Conservation (phyloP, 2,888 invertebrate species). For the Heteropelma amictum region DNA sequence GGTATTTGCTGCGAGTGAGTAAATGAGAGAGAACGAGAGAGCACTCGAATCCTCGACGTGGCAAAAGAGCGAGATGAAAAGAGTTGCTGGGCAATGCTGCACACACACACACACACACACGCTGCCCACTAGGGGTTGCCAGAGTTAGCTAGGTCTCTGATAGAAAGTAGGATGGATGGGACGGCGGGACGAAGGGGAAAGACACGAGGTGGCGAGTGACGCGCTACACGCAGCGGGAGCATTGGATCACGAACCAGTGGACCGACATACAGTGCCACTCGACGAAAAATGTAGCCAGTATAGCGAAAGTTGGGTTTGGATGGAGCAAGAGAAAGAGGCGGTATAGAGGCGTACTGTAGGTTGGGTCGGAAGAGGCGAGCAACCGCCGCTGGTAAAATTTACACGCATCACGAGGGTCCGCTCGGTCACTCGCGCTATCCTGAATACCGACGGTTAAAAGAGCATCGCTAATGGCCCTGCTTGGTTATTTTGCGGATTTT, state of each 20-base stretch:
- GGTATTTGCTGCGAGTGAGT: constrained; percentile 26
- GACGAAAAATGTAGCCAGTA: constrained; percentile 75
- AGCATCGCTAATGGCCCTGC: constrained; percentile 78
- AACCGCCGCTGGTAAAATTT: constrained; percentile 77
- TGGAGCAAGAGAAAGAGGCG: constrained; percentile 1
- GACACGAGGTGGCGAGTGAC: constrained; percentile 53
- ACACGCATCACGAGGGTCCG: constrained; percentile 75
- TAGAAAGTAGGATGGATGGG: constrained; percentile 49
- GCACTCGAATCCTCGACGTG: constrained; percentile 30
- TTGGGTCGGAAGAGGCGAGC: constrained; percentile 59
- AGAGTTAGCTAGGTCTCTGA: constrained; percentile 37
- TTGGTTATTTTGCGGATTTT: constrained; percentile 78
- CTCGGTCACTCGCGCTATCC: constrained; percentile 58
- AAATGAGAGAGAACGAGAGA: constrained; percentile 46
- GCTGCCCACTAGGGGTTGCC: constrained; percentile 23
- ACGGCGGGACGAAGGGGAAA: constrained; percentile 18
- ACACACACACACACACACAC: too few relatives aligned
- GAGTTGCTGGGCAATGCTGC: constrained; percentile 24
- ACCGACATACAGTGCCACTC: constrained; percentile 71
- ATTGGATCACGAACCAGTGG: constrained; percentile 50
- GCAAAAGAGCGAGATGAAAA: constrained; percentile 44
- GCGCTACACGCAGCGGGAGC: constrained; percentile 47
- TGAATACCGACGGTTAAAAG: constrained; percentile 77
- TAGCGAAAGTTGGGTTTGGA: constrained; percentile 40
- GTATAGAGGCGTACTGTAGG: constrained; percentile 14